These are phyloP conservation scores for Acropternis orthonyx DNA, from an alignment of 2,797 vertebrate species.

Conservation along the genomic window DNA sequence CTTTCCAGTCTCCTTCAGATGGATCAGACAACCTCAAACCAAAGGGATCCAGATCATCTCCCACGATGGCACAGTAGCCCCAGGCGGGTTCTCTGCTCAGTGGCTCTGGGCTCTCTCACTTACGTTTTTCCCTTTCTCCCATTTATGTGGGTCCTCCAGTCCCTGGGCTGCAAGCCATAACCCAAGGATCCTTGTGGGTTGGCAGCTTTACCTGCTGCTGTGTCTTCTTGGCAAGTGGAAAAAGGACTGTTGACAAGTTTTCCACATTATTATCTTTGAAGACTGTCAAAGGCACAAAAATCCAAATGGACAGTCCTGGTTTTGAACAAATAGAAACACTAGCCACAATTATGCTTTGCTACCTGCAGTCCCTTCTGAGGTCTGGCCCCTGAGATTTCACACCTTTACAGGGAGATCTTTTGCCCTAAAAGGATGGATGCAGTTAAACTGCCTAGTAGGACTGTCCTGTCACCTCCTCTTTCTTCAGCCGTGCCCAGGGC, in stretches of 20 bases:
- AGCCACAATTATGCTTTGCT: neutral
- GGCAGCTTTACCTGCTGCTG: neutral
- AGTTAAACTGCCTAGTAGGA: neutral
- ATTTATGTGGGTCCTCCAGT: neutral
- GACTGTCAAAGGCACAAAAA: neutral
- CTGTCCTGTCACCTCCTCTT: neutral
- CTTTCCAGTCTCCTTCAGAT: neutral
- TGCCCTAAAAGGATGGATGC: neutral
- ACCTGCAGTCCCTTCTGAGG: neutral
- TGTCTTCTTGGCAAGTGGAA: neutral
- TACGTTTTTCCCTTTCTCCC: rapidly evolving
- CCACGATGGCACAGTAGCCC: neutral
- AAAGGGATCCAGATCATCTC: neutral
- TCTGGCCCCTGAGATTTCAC: neutral
- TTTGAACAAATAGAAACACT: neutral
- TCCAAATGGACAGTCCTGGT: neutral
- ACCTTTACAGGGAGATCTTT: neutral
- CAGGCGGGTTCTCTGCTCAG: rapidly evolving
- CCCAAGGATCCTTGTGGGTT: rapidly evolving
- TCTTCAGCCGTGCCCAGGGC: neutral
- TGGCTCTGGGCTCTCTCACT: neutral
- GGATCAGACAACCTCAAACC: neutral
- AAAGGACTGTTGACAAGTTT: neutral
- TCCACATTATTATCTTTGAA: neutral
- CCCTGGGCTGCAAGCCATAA: neutral